Evolutionary conservation across 2,888 invertebrate genomes (phyloP), one percentile per base, ranked within the genome.

Genomic region (Drosophila infuscata): DNA sequence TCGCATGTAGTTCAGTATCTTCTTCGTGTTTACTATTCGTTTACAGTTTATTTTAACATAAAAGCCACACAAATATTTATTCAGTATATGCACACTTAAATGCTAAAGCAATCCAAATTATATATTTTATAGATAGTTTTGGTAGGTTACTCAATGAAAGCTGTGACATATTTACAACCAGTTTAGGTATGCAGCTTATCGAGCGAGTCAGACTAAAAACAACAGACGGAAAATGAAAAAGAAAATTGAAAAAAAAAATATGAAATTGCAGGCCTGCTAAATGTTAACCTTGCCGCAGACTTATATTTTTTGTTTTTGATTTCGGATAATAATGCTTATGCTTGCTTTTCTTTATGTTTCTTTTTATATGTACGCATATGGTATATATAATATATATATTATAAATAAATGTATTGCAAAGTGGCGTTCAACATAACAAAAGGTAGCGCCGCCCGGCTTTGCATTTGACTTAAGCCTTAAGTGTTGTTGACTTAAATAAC

Each of bases 321-420:
- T 88, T 79, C 70, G 67, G 77, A 88, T 74, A 73, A 81, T 76
- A 61, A 67, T 74, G 75, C n/a, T 38, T 59, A 66, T 69, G 63
- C 69, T 68, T 74, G 63, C 61, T 64, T 65, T 71, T 48, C 29
- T 68, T 46, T 41, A 32, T 62, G 51, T 58, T 67, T 68, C 25
- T 25, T 56, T 59, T 46, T 64, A 69, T 66, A 71, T 67, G 67
- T 83, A 56, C 38, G 57, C 49, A 51, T 63, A 48, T 67, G 35
- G 59, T 68, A 52, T 61, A 48, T 68, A 57, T 72, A 65, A 65
- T 67, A 56, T 65, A 41, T 79, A 72, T 61, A 38, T 43, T 83
- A 83, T 88, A 88, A 88, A 85, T 85, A 81, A 85, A 72, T 85
- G 82, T 85, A 88, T 86, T 85, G 86, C 84, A 85, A 85, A 88